These are phyloP conservation scores for Trinorchestia longiramus DNA, from an alignment of 1,140 invertebrate species.

Conservation along the genomic window DNA sequence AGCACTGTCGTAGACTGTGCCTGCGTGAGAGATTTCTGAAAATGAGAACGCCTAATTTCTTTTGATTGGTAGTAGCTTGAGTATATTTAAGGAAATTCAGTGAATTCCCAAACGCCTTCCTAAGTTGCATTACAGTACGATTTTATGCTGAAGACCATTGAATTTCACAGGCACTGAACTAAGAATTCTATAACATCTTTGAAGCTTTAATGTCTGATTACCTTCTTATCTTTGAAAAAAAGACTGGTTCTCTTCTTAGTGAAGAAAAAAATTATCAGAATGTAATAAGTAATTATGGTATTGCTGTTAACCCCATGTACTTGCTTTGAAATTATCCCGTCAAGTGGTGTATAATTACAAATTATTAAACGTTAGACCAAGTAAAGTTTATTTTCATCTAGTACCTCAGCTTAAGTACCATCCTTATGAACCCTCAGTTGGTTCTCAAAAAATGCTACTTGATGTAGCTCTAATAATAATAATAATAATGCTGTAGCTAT, in stretches of 20 bases:
- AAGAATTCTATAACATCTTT: neutral
- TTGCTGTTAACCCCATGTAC: neutral
- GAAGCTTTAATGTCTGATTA: neutral
- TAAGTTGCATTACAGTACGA: neutral
- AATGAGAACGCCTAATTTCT: neutral
- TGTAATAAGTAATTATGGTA: neutral
- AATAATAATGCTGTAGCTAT: too few species aligned
- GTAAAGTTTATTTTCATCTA: neutral
- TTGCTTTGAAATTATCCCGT: neutral
- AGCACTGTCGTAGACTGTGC: neutral
- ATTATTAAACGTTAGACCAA: neutral
- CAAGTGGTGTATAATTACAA: neutral
- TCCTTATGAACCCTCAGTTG: neutral
- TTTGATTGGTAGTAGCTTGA: neutral
- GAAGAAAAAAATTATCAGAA: neutral
- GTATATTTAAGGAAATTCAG: neutral
- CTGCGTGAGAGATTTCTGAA: neutral
- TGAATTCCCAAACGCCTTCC: neutral
- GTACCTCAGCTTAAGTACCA: neutral
- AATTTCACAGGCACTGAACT: neutral
- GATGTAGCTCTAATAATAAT: too few species aligned
- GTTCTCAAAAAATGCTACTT: neutral
- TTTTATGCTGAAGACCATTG: neutral
- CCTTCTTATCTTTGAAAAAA: neutral
- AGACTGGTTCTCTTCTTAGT: neutral